Base-by-base conservation (phyloP, 1,140 invertebrate genomes). In the Oryctes rhinoceros region DNA sequence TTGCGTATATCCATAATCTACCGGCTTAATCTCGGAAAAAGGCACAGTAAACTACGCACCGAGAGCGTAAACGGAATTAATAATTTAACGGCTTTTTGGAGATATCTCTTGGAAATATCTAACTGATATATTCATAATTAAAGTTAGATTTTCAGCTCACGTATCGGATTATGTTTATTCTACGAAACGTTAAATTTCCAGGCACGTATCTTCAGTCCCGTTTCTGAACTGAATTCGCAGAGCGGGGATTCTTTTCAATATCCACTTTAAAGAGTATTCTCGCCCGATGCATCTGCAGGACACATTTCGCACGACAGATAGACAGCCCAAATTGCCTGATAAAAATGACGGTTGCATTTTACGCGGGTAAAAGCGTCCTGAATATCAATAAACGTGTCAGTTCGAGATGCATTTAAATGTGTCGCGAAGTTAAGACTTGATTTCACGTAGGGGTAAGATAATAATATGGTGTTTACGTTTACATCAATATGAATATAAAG, bases 131-230 rank as follows among this genome's bases (percentile, higher is more conserved):
- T 59, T 59, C 53, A 59, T 59, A 71, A 71, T 37, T 30, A 71
- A 71, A 30, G 24, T 35, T 35, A 71, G 24, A 24, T 71, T 71
- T 71, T 24, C 35, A 71, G 24, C 13, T 30, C 65, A 71, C 65
- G 65, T 71, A 71, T 5, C 24, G 9, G 24, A 71, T 71, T 71
- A 35, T 71, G 65, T 30, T 71, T 71, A 24, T 71, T 71, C 18
- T 13, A 24, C 1, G 20, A 71, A 71, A 9, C 24, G 13, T 71
- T 71, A 24, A 30, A 59, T 24, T 71, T 71, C 65, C 20, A 24
- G 1, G 35, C 65, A 71, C 65, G 65, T 71, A 71, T 59, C 18
- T 18, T 18, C 15, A n/a, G 18, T 15, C 53, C 18, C 53, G 53
- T 59, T 59, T 59, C 53, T 59, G 53, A 59, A 35, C 65, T 24